Conservation (phyloP, 2,888 invertebrate species). For the Ashinkailepas kermadecensis region DNA sequence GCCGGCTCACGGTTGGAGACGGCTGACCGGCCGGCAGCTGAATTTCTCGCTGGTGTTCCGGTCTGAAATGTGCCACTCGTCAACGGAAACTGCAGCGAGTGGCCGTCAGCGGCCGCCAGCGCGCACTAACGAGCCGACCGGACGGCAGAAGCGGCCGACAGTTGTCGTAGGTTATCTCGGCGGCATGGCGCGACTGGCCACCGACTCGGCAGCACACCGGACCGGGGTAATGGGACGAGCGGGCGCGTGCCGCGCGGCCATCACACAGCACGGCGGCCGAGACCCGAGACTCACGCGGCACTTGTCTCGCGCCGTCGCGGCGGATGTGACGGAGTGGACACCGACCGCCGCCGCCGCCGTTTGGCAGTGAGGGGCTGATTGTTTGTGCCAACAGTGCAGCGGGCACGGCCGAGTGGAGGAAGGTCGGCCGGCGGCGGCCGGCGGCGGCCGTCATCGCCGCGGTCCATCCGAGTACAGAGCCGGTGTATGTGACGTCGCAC, state of each 20-base stretch:
- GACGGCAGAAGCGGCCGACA: neutral
- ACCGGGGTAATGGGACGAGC: too few relatives aligned
- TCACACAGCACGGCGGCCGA: too few relatives aligned
- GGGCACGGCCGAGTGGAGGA: conserved; percentile 48
- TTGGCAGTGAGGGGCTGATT: conserved; percentile 4
- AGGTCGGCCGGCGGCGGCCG: conserved; percentile 33
- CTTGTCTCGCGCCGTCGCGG: too few relatives aligned
- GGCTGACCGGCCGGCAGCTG: neutral
- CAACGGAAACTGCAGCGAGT: neutral
- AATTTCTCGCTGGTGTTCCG: neutral
- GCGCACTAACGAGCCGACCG: neutral
- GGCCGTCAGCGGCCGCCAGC: neutral
- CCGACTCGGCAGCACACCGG: too few relatives aligned
- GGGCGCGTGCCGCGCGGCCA: too few relatives aligned
- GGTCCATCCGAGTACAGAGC: too few relatives aligned
- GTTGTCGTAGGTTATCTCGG: conserved; percentile 10
- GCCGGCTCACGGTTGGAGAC: neutral
- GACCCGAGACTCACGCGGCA: too few relatives aligned
- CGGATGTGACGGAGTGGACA: too few relatives aligned
- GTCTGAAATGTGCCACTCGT: neutral
- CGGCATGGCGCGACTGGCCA: neutral
- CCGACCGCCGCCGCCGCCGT: neutral
- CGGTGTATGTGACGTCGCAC: too few relatives aligned
- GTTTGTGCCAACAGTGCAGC: conserved; percentile 5
- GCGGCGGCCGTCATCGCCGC: neutral